A percentile compares a stretch with the other conserved stretches of the same genome.
These are phyloP conservation scores for Tenthredo scrophulariae DNA, from an alignment of 2,888 invertebrate species.

Conservation along the genomic window DNA sequence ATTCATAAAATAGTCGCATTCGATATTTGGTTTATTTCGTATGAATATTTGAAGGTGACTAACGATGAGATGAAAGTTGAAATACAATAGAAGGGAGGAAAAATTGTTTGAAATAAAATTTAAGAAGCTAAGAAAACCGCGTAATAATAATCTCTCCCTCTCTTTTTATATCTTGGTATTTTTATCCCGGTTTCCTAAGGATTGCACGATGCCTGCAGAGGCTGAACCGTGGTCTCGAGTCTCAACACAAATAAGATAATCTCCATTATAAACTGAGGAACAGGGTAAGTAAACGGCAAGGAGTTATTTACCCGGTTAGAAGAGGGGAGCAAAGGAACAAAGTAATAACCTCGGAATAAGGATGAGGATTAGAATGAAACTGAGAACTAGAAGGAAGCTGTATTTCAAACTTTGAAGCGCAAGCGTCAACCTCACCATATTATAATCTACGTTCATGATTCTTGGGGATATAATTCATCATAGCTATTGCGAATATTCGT, in stretches of 20 bases:
- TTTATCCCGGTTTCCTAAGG: background rate
- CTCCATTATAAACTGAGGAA: slow-evolving; percentile 76
- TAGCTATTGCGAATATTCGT: background rate
- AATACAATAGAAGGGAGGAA: background rate
- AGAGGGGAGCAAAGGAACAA: slow-evolving; percentile 66
- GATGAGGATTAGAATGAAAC: slow-evolving; percentile 64
- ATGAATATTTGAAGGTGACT: background rate
- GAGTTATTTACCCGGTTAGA: slow-evolving; percentile 73
- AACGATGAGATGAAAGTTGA: background rate
- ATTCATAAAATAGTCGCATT: too few relatives aligned
- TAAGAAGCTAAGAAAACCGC: slow-evolving; percentile 10
- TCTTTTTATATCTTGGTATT: background rate
- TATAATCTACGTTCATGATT: background rate
- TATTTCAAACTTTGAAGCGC: background rate
- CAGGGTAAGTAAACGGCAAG: slow-evolving; percentile 73
- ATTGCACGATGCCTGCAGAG: slow-evolving; percentile 6
- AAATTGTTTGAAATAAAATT: slow-evolving; percentile 28
- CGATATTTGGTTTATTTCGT: background rate
- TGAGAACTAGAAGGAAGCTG: slow-evolving; percentile 14
- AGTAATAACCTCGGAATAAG: slow-evolving; percentile 72
- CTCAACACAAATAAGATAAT: slow-evolving; percentile 77
- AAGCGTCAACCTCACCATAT: background rate
- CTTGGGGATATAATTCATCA: background rate
- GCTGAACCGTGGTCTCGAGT: slow-evolving; percentile 60
- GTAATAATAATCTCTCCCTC: slow-evolving; percentile 16